Base-by-base conservation (phyloP, 92 coral and sea anemone genomes). In the Ricordea florida region DNA sequence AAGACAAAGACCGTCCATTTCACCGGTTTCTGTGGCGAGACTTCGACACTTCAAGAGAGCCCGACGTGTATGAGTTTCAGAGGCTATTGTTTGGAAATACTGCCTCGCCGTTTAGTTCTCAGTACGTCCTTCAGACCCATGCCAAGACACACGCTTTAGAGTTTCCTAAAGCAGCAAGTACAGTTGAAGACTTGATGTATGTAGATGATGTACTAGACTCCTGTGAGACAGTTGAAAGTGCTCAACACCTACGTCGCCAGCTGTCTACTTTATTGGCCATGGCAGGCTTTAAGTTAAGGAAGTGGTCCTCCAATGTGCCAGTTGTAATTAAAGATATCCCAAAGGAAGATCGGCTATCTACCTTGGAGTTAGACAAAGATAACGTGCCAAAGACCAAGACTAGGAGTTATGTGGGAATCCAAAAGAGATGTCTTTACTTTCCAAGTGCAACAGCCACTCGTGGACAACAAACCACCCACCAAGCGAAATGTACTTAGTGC, bases 151-250 rank as follows among this genome's bases (percentile, higher is more conserved):
- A n/a, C n/a, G n/a, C n/a, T n/a, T n/a, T n/a, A n/a, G n/a, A n/a
- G n/a, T n/a, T n/a, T n/a, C n/a, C n/a, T n/a, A 53, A 66, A n/a
- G 66, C 44, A 32, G 69, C 78, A 23, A 30, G 57, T 23, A 68
- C 83, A 2, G 80, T 76, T 7, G 55, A 29, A 20, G 22, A 42
- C 10, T 60, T 55, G 14, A 74, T 52, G 73, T 69, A 80, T 46
- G 87, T 73, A 6, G 85, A 79, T 34, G 86, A 85, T 60, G 50
- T 73, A 5, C 62, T 80, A 23, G 84, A 69, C 55, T 69, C 87
- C 14, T 16, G 60, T 21, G 83, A 80, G 30, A 73, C 57, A 1
- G 70, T 73, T 3, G 13, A 22, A 30, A 28, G 20, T 10, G 70
- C 80, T 17, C 78, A 36, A 34, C 16, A 51, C 4, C 51, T 70